Conservation (phyloP, 2,113 vertebrate genomes). For the Tauraco erythrolophus region DNA sequence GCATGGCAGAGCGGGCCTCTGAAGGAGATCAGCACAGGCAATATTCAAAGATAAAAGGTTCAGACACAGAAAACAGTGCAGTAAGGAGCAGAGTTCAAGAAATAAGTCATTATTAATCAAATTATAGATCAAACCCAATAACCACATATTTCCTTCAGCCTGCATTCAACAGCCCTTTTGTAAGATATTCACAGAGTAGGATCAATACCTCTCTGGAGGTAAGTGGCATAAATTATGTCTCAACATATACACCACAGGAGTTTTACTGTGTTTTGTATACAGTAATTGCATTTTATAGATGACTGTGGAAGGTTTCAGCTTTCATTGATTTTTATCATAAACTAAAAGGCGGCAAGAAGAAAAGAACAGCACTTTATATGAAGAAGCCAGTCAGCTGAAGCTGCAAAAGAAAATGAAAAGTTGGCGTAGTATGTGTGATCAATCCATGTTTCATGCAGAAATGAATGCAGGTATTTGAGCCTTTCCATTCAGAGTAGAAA, state of each 20-base stretch:
- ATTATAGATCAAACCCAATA: slow-evolving; percentile 80
- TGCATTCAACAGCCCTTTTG: slow-evolving; percentile 77
- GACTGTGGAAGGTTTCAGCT: slow-evolving; percentile 83
- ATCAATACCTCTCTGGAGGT: slow-evolving; percentile 87
- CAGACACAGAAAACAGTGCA: slow-evolving; percentile 27
- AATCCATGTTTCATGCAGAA: slow-evolving; percentile 73
- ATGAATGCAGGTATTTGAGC: slow-evolving; percentile 68
- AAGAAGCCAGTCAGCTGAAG: slow-evolving; percentile 78
- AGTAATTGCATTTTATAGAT: slow-evolving; percentile 89
- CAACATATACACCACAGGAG: slow-evolving; percentile 80
- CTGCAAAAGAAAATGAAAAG: slow-evolving; percentile 78
- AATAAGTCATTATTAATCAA: slow-evolving; percentile 82
- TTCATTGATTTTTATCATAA: slow-evolving; percentile 89
- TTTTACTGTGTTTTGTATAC: slow-evolving; percentile 82
- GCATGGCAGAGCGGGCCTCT: not conserved
- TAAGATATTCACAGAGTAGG: slow-evolving; percentile 81
- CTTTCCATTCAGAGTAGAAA: slow-evolving; percentile 55
- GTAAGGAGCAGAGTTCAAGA: slow-evolving; percentile 67
- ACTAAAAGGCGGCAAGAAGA: slow-evolving; percentile 79
- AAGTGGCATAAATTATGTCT: slow-evolving; percentile 87
- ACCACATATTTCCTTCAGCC: slow-evolving; percentile 78
- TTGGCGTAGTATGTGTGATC: slow-evolving; percentile 61
- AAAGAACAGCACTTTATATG: slow-evolving; percentile 77
- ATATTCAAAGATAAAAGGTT: slow-evolving; percentile 30
- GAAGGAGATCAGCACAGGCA: not conserved